A percentile compares a stretch with the other conserved stretches of the same genome.
phyloP scores from a whole-genome alignment of 1,140 invertebrate species.

The Euwallacea fornicatus region DNA sequence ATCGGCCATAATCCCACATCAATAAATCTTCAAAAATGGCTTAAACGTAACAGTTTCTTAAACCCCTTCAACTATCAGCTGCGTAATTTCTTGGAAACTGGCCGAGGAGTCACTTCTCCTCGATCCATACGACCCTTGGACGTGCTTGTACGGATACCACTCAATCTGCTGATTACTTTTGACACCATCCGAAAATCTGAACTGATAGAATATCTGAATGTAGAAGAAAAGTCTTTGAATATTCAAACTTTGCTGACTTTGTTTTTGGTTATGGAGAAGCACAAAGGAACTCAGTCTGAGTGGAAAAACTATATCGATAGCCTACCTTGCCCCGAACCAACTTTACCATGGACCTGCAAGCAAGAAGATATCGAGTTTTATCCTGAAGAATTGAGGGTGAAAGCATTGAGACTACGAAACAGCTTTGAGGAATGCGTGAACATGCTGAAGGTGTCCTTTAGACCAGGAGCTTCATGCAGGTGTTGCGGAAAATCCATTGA shows the following conservation, averaged over 20 bases:
- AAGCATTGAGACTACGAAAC: constrained; percentile 48
- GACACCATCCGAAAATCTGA: constrained; percentile 45
- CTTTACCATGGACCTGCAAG: constrained; percentile 57
- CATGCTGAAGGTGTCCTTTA: constrained; percentile 43
- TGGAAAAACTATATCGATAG: constrained; percentile 61
- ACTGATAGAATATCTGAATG: constrained; percentile 46
- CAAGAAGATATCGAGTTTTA: constrained; percentile 52
- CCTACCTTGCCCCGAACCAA: constrained; percentile 60
- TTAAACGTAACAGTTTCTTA: constrained; percentile 43
- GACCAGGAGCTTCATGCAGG: not conserved
- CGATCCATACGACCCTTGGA: constrained; percentile 53
- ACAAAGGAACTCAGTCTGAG: constrained; percentile 52
- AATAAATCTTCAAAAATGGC: constrained; percentile 45
- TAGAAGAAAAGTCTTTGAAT: constrained; percentile 46
- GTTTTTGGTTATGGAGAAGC: constrained; percentile 62
- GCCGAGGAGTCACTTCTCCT: constrained; percentile 60
- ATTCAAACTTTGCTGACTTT: constrained; percentile 61
- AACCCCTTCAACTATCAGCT: constrained; percentile 45
- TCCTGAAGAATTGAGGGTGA: constrained; percentile 51
- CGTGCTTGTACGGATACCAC: constrained; percentile 58
- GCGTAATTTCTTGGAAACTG: constrained; percentile 56
- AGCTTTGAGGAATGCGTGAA: constrained; percentile 49
- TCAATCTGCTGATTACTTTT: constrained; percentile 58
- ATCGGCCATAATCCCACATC: constrained; percentile 37
- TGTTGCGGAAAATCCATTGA: constrained; percentile 37